A percentile compares a stretch with the other conserved stretches of the same genome.
These are phyloP conservation scores for Cerceris ruficornis DNA, from an alignment of 2,888 invertebrate species.

Conservation along the genomic window DNA sequence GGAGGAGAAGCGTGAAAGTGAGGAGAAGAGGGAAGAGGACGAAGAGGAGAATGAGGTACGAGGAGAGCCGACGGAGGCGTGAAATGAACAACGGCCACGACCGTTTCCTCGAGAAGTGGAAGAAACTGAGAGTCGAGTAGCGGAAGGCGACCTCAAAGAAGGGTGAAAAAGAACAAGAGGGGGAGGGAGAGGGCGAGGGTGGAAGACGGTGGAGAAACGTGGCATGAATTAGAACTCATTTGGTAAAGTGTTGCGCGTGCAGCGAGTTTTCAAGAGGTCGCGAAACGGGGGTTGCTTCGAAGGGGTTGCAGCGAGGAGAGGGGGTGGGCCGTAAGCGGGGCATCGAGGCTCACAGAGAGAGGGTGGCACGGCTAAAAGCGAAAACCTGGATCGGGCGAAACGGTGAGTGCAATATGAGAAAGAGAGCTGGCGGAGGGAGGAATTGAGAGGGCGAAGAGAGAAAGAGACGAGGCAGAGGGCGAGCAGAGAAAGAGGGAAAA, in stretches of 20 bases:
- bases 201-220: slow-evolving; percentile 39
- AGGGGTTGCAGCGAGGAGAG: neutral
- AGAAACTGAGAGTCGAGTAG: slow-evolving; percentile 35
- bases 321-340: slow-evolving; percentile 1
- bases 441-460: slow-evolving; percentile 7
- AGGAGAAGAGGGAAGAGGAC: neutral
- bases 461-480: neutral
- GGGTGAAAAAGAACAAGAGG: neutral
- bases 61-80: neutral
- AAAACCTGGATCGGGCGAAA: slow-evolving; percentile 42
- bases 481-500: neutral
- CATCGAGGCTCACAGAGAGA: slow-evolving; percentile 10
- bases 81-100: slow-evolving; percentile 46
- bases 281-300: slow-evolving; percentile 20
- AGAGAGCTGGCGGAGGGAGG: slow-evolving; percentile 12
- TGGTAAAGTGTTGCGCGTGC: slow-evolving; percentile 67
- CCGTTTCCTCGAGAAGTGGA: slow-evolving; percentile 26
- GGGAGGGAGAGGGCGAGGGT: slow-evolving; percentile 25
- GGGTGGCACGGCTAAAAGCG: slow-evolving; percentile 36
- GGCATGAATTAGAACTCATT: slow-evolving; percentile 72
- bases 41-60: neutral
- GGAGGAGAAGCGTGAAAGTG: neutral
- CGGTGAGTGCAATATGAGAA: slow-evolving; percentile 32
- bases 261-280: slow-evolving; percentile 57
- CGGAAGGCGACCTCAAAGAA: slow-evolving; percentile 29